Evolutionary conservation across 37 sponge, comb jelly and placozoan genomes (phyloP).

Genomic region (Aplysina aerophoba): DNA sequence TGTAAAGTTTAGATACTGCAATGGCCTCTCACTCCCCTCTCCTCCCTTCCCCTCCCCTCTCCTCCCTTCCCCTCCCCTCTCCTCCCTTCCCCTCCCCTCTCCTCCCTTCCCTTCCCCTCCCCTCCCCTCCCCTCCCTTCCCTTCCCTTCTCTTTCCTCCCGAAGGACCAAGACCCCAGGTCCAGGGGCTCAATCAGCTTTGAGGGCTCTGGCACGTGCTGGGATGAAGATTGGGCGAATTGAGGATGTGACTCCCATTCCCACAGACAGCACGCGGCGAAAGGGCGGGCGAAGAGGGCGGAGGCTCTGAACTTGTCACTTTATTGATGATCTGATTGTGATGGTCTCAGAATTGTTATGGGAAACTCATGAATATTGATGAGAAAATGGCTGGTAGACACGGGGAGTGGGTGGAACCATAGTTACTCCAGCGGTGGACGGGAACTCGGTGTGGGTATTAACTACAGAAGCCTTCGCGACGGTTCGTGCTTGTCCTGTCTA

Average conservation of each 20-base stretch:
- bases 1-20: too few species aligned
- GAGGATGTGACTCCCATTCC: conserved; percentile 99
- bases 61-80: neutral
- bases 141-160: neutral
- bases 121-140: neutral
- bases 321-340: neutral
- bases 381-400: too few species aligned
- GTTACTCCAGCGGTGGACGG: too few species aligned
- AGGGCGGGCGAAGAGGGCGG: conserved; percentile 97
- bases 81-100: neutral
- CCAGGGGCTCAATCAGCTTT: conserved; percentile 99
- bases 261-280: conserved; percentile 95
- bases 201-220: conserved; percentile 95
- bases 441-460: too few species aligned
- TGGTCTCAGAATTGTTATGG: too few species aligned
- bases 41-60: neutral
- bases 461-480: too few species aligned
- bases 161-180: conserved; percentile 97
- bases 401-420: too few species aligned
- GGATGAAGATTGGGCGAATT: conserved; percentile 99
- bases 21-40: neutral
- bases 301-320: conserved; percentile 67
- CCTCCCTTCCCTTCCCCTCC: neutral
- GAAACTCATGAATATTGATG: too few species aligned
- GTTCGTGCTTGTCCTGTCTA: too few species aligned